Evolutionary conservation across 2,113 vertebrate species (phyloP).

Genomic region (Lonchura striata): DNA sequence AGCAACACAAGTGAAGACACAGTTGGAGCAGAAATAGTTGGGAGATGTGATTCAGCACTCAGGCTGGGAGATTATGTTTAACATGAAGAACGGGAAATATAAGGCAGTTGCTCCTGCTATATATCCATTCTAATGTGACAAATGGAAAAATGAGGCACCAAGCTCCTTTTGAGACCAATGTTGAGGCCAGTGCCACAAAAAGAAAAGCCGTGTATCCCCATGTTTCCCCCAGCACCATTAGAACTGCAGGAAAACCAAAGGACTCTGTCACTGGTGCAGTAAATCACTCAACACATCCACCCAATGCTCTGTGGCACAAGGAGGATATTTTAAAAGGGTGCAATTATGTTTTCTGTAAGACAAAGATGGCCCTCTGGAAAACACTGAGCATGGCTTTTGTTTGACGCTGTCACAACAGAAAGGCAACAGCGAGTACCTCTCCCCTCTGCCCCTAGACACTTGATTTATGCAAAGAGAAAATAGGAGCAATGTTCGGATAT

Average conservation of each 20-base stretch:
- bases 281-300: not conserved
- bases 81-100: not conserved
- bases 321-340: constrained; percentile 10
- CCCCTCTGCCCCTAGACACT: not conserved
- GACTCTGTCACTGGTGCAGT: not conserved
- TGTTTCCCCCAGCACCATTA: not conserved
- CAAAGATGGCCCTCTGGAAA: not conserved
- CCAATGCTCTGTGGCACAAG: not conserved
- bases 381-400: not conserved
- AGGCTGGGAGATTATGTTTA: constrained; percentile 13
- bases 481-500: not conserved
- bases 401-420: not conserved
- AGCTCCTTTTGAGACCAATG: not conserved
- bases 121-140: not conserved
- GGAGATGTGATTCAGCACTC: constrained; percentile 31
- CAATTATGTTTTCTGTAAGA: not conserved
- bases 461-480: constrained; percentile 20
- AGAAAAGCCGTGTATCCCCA: not conserved
- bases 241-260: not conserved
- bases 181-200: not conserved
- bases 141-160: not conserved
- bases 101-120: not conserved
- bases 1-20: constrained; percentile 15
- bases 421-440: not conserved
- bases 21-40: constrained; percentile 6